Base-by-base conservation (phyloP, 2,888 invertebrate species). In the Dasysyrphus tricinctus region DNA sequence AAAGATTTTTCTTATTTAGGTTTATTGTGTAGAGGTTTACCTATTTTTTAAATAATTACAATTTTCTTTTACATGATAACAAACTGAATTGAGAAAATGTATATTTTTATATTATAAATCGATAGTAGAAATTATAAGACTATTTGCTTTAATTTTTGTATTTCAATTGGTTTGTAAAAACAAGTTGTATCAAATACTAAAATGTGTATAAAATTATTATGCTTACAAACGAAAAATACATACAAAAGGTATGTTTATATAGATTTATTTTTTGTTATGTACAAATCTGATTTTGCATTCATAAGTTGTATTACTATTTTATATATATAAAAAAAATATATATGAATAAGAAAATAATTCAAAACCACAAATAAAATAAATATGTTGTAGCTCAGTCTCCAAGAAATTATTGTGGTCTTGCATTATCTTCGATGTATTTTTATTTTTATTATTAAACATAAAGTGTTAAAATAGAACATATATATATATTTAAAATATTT, bases 341-440 rank as follows among this genome's bases (percentile, higher is more conserved):
- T 65, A 63, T 65, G 73, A 77, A 77, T 47, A 77, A 57, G 82
- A 86, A 87, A 87, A 87, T 79, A 87, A 87, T 79, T 90, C 89
- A 90, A 88, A 88, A 77, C 86, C 82, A 89, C 89, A 91, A 91
- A 90, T 90, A 91, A 91, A 86, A 91, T 91, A 91, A 91, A 91
- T 91, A 91, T 91, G 91, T 92, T 92, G 92, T 92, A 92, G 91
- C 91, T 92, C 92, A 92, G 91, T 91, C 91, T 92, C 92, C 91
- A 92, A 90, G 90, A 87, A 90, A 91, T 91, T 91, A 91, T 91
- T 91, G 92, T 88, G 87, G 88, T 82, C 74, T 89, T 89, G 87
- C 63, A 83, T 83, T 87, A 83, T 83, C 76, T 83, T 87, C 87
- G 83, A 80, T 87, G 83, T 82, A 72, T 79, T 78, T 81, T 73